phyloP scores from a whole-genome alignment of 2,797 vertebrate species.

The Cottoperca gobio region DNA sequence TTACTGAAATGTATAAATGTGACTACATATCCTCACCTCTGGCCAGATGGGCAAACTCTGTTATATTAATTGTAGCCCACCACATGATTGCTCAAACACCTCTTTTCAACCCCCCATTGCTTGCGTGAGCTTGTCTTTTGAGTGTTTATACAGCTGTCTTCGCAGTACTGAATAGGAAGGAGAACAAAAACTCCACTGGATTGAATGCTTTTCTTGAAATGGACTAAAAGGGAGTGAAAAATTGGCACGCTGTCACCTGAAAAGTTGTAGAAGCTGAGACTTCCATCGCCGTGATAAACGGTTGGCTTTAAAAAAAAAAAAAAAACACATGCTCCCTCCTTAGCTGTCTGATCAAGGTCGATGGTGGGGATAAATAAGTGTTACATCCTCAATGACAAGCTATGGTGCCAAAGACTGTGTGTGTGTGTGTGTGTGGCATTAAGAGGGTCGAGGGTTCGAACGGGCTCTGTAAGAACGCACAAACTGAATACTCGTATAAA shows the following conservation, averaged over 20 bases:
- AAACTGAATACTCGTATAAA: conserved; percentile 9
- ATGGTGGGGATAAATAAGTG: conserved; percentile 12
- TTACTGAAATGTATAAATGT: conserved; percentile 13
- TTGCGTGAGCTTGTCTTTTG: conserved; percentile 20
- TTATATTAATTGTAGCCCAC: conserved; percentile 24
- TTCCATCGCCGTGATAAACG: conserved; percentile 24
- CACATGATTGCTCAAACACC: conserved; percentile 19
- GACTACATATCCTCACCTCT: conserved; percentile 13
- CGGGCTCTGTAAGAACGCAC: neutral
- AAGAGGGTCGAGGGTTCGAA: conserved; percentile 11
- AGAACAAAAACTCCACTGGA: conserved; percentile 17
- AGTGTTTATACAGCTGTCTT: conserved; percentile 59
- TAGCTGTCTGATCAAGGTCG: conserved; percentile 18
- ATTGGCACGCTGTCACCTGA: conserved; percentile 40
- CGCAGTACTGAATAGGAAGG: conserved; percentile 25
- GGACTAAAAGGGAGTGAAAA: conserved; percentile 40
- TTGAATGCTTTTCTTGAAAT: conserved; percentile 39
- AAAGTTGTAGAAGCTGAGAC: conserved; percentile 27
- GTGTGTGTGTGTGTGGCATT: conserved; percentile 1
- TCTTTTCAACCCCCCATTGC: conserved; percentile 38
- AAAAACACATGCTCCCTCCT: conserved; percentile 21
- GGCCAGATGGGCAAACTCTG: conserved; percentile 10
- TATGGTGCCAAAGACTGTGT: too few relatives aligned
- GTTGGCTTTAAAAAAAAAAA: conserved; percentile 28
- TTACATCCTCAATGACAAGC: conserved; percentile 8